Percentiles rank a stretch among this genome's conserved stretches.
Conservation (phyloP, 2,113 vertebrate species). For the Fukomys damarensis region DNA sequence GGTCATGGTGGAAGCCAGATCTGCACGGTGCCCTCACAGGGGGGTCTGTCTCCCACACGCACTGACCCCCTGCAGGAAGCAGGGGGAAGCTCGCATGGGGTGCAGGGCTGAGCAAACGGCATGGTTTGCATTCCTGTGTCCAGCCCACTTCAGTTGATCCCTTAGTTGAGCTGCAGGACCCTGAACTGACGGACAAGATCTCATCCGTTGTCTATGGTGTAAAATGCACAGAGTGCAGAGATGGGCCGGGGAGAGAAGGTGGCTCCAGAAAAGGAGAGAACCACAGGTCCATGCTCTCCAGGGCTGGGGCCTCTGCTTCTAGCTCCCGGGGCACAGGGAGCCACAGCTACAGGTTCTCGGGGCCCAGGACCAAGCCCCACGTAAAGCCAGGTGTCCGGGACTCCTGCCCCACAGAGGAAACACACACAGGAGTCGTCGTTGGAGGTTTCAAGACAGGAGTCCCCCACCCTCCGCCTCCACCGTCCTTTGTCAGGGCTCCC, state of each 20-base stretch:
- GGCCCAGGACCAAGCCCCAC: not conserved
- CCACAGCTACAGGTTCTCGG: not conserved
- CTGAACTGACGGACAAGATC: too few relatives aligned
- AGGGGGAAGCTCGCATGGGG: not conserved
- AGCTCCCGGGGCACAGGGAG: not conserved
- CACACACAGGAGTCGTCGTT: too few relatives aligned
- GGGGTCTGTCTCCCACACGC: too few relatives aligned
- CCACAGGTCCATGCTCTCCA: not conserved
- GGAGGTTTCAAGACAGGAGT: not conserved
- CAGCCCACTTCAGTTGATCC: not conserved
- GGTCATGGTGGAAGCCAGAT: too few relatives aligned
- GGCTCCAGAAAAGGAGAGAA: not conserved
- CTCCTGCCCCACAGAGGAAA: not conserved
- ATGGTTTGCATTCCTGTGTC: too few relatives aligned
- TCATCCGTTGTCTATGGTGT: not conserved
- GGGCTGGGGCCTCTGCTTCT: not conserved
- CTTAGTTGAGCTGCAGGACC: not conserved
- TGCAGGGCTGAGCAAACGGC: not conserved
- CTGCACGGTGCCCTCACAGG: not conserved
- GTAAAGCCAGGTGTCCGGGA: not conserved
- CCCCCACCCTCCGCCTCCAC: too few relatives aligned
- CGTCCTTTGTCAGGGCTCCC: too few relatives aligned
- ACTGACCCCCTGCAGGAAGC: not conserved
- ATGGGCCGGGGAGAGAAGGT: not conserved
- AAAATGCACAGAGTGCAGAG: accelerated